phyloP scores from a whole-genome alignment of 1,140 invertebrate genomes.

The Atta colombica region DNA sequence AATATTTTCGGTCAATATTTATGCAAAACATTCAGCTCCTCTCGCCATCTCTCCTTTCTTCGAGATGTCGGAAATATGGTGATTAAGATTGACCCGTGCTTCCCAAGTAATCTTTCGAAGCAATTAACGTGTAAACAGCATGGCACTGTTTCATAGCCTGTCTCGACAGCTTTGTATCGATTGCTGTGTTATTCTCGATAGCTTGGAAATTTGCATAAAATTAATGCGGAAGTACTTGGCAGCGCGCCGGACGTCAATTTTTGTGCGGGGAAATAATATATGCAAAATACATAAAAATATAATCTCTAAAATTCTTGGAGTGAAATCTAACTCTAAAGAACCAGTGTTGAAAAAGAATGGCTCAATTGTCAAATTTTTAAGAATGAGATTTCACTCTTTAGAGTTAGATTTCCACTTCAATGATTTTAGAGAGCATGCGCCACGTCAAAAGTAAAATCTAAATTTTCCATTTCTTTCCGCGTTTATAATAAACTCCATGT shows the following conservation, averaged over 20 bases:
- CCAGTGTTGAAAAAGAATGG: too few relatives aligned
- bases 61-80: slow-evolving; percentile 59
- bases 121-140: slow-evolving; percentile 54
- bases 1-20: slow-evolving; percentile 84
- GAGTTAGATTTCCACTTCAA: too few relatives aligned
- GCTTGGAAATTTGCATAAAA: slow-evolving; percentile 50
- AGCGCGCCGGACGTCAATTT: slow-evolving; percentile 30
- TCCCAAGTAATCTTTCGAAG: slow-evolving; percentile 54
- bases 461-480: background rate
- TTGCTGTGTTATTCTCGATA: slow-evolving; percentile 37
- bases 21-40: slow-evolving; percentile 77
- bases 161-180: slow-evolving; percentile 45
- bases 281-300: too few relatives aligned
- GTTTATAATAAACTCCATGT: slow-evolving; percentile 8
- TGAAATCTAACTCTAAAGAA: too few relatives aligned
- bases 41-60: slow-evolving; percentile 35
- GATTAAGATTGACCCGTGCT: slow-evolving; percentile 46
- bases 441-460: background rate
- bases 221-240: slow-evolving; percentile 42
- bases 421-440: background rate
- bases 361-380: too few relatives aligned
- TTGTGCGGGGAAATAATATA: background rate
- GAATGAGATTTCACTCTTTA: too few relatives aligned
- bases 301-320: too few relatives aligned
- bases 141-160: background rate